phyloP scores from a whole-genome alignment of 1,140 invertebrate genomes.

The Drosophila bocki region DNA sequence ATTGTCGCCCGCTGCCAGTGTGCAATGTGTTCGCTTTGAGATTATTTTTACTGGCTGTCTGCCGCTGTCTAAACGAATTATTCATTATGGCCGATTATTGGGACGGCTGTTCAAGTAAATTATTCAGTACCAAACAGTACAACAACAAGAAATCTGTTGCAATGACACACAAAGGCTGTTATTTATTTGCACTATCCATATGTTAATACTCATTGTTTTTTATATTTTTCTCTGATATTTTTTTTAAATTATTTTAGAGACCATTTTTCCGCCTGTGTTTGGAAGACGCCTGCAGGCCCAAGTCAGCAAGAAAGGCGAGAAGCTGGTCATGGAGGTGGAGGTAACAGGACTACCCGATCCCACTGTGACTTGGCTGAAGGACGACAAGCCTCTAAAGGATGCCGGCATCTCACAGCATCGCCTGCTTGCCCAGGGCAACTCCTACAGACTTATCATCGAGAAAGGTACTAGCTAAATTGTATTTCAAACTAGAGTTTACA shows the following conservation, averaged over 20 bases:
- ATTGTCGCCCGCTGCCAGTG: slow-evolving; percentile 33
- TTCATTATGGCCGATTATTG: slow-evolving; percentile 72
- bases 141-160: slow-evolving; percentile 48
- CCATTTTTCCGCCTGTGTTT: slow-evolving; percentile 92
- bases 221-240: neutral
- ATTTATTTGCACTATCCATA: slow-evolving; percentile 43
- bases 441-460: slow-evolving; percentile 89
- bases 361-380: slow-evolving; percentile 90
- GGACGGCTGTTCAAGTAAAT: slow-evolving; percentile 72
- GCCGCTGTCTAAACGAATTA: slow-evolving; percentile 59
- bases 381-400: slow-evolving; percentile 88
- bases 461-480: slow-evolving; percentile 86
- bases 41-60: slow-evolving; percentile 71
- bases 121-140: slow-evolving; percentile 33
- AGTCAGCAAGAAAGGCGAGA: slow-evolving; percentile 90
- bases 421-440: slow-evolving; percentile 88
- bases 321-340: slow-evolving; percentile 92
- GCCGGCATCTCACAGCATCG: slow-evolving; percentile 84
- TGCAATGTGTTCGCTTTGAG: slow-evolving; percentile 34
- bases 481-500: neutral
- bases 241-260: slow-evolving; percentile 86
- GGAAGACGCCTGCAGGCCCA: slow-evolving; percentile 91
- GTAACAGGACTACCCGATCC: slow-evolving; percentile 91
- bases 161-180: slow-evolving; percentile 72
- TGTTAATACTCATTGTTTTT: slow-evolving; percentile 13